These are phyloP conservation scores for Takifugu rubripes DNA, from an alignment of 2,797 vertebrate species.

Conservation along the genomic window DNA sequence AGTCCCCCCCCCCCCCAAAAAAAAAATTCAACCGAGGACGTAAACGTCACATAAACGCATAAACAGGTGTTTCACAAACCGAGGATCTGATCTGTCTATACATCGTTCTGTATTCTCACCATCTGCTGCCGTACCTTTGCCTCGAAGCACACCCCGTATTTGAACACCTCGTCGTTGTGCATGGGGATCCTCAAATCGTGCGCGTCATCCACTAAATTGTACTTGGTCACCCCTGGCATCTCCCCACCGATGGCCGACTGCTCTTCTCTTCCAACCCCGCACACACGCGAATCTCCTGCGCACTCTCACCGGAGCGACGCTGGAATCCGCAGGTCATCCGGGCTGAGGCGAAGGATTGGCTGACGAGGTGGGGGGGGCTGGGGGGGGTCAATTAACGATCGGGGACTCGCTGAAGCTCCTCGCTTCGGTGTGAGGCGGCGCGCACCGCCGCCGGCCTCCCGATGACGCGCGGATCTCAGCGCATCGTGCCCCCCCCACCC, in stretches of 20 bases:
- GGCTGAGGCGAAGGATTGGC: slow-evolving; percentile 34
- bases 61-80: too few relatives aligned
- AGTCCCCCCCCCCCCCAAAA: too few relatives aligned
- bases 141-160: slow-evolving; percentile 93
- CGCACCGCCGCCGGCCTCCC: slow-evolving; percentile 32
- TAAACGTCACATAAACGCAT: too few relatives aligned
- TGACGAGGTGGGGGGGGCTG: slow-evolving; percentile 1
- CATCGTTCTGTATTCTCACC: slow-evolving; percentile 12
- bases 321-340: slow-evolving; percentile 56
- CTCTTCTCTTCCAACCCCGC: slow-evolving; percentile 11
- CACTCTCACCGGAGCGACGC: slow-evolving; percentile 25
- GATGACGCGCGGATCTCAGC: slow-evolving; percentile 61
- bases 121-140: slow-evolving; percentile 85
- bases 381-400: slow-evolving; percentile 7
- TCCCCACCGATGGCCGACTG: slow-evolving; percentile 21
- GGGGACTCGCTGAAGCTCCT: slow-evolving; percentile 11
- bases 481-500: slow-evolving; percentile 1
- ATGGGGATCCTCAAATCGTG: slow-evolving; percentile 90
- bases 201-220: slow-evolving; percentile 92
- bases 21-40: too few relatives aligned
- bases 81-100: neutral
- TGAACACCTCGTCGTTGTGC: slow-evolving; percentile 95
- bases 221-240: slow-evolving; percentile 93
- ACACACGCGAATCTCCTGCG: neutral
- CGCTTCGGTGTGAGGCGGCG: neutral